Base-by-base conservation (phyloP, 1,140 invertebrate species). In the fruit fly (Drosophila melanogaster) region DNA sequence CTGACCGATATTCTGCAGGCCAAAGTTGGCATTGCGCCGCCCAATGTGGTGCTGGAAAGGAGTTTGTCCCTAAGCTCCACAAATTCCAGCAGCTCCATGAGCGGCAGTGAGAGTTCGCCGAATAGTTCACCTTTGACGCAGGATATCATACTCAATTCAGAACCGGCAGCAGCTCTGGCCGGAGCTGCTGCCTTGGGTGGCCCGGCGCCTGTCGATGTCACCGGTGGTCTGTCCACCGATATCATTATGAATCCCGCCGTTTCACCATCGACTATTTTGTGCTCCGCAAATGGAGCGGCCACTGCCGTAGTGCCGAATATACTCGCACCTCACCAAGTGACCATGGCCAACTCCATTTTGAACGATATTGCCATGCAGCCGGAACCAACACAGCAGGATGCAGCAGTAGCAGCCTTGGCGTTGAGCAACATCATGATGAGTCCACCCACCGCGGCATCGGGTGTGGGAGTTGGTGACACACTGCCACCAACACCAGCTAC, bases 191-290 rank as follows among this genome's bases (percentile, higher is more conserved):
- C 62, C 1, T 24, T 92, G 14, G 46, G 58, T 5, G 50, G 33
- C 12, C 11, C 69, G 0, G 53, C 72, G 0, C 37, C 61, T 0
- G 69, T 73, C 3, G 72, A 59, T 14, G 73, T 76, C 3, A 47
- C 93, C 0, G 87, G 92, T 5, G 93, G 94, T 8, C 60, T 94
- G 4, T 93, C 94, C 4, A 93, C 94, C 0, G 94, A 95, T 53
- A 93, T 94, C 5, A 95, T 94, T 33, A 90, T 96, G 49, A 94
- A 94, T 85, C 93, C 94, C 3, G 94, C 94, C 47, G 93, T 95
- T 46, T 94, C 94, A 0, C 94, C 94, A 0, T 93, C 93, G 51
- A 90, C 94, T 60, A 93, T 93, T 17, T 89, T 91, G 11, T 92
- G 79, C 33, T 92, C 90, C 51, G 87, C 87, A 0, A 92, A 92